Percentiles rank a stretch among this genome's conserved stretches.
Evolutionary conservation across 2,888 invertebrate genomes (phyloP).

Genomic region (Acleris sparsana): DNA sequence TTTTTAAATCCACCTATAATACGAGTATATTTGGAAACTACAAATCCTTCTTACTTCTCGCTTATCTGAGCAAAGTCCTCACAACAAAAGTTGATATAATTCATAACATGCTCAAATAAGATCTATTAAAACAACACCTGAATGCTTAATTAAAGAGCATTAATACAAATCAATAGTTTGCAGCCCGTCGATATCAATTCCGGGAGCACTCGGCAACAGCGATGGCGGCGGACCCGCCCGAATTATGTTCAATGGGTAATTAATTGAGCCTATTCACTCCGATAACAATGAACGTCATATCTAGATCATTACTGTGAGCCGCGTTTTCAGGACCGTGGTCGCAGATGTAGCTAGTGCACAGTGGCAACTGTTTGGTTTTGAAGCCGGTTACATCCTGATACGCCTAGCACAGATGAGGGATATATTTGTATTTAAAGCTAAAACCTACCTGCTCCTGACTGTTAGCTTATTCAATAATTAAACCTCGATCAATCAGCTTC

Average conservation of each 20-base stretch:
- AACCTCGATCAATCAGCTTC: too few relatives aligned
- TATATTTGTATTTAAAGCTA: background rate
- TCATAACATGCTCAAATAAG: background rate
- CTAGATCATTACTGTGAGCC: slow-evolving; percentile 64
- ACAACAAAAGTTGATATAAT: background rate
- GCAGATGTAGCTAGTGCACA: slow-evolving; percentile 15
- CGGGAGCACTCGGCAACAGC: slow-evolving; percentile 63
- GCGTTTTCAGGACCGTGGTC: slow-evolving; percentile 21
- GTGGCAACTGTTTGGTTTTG: slow-evolving; percentile 21
- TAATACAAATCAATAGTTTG: slow-evolving; percentile 41
- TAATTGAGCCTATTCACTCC: slow-evolving; percentile 74
- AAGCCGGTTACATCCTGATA: background rate
- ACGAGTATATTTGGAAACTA: too few relatives aligned
- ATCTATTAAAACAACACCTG: slow-evolving; percentile 8
- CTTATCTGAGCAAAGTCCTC: too few relatives aligned
- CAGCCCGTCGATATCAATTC: slow-evolving; percentile 60
- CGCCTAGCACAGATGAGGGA: background rate
- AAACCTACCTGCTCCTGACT: background rate
- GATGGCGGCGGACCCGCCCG: slow-evolving; percentile 68
- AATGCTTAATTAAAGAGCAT: slow-evolving; percentile 24
- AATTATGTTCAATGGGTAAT: slow-evolving; percentile 83
- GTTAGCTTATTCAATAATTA: background rate
- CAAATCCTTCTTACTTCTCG: too few relatives aligned
- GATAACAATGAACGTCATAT: slow-evolving; percentile 71
- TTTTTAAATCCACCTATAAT: too few relatives aligned